A percentile compares a stretch with the other conserved stretches of the same genome.
Conservation (phyloP, 2,797 vertebrate species). For the Helarctos malayanus region DNA sequence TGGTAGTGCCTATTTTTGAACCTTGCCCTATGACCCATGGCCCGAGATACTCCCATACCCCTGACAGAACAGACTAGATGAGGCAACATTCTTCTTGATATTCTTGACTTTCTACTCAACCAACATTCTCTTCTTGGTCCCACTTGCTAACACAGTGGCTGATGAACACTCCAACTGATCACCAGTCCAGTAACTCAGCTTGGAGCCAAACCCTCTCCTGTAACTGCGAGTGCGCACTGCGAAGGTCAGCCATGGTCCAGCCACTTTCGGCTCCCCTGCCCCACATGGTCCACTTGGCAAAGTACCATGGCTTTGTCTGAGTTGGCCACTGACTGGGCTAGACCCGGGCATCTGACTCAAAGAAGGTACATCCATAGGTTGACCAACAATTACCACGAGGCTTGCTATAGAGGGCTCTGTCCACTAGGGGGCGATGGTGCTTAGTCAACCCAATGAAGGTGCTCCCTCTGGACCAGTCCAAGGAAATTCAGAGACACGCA, state of each 20-base stretch:
- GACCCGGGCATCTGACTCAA: background rate
- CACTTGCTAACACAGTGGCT: background rate
- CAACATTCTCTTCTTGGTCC: background rate
- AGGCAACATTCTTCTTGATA: background rate
- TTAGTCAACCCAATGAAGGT: background rate
- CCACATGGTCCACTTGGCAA: fast-evolving
- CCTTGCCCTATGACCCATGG: background rate
- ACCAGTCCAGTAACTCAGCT: background rate
- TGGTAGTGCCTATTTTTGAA: background rate
- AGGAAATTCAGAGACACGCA: background rate
- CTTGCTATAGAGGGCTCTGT: background rate
- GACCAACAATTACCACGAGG: background rate
- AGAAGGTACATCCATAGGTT: background rate
- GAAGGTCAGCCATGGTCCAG: background rate
- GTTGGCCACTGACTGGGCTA: background rate
- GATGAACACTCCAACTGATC: background rate
- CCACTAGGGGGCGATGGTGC: background rate
- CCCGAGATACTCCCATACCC: background rate
- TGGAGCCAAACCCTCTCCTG: background rate
- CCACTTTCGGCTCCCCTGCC: background rate
- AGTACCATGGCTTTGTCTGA: background rate
- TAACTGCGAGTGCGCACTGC: background rate
- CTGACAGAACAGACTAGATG: background rate
- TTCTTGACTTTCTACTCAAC: background rate
- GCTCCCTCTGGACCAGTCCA: background rate